Conservation (phyloP, 2,113 vertebrate genomes). For the Uropsilus gracilis region DNA sequence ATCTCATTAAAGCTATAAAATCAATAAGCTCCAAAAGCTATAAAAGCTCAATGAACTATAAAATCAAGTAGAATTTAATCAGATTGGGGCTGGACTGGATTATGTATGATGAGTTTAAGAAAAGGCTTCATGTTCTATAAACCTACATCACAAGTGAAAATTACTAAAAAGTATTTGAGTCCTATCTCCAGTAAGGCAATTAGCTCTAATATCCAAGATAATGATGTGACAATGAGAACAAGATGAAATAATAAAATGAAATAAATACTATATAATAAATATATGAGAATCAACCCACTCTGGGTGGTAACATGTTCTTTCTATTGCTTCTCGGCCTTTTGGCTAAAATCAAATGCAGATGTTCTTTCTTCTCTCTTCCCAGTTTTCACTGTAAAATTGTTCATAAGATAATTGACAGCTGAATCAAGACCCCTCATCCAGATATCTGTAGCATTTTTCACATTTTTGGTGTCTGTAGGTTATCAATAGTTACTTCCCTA, state of each 20-base stretch:
- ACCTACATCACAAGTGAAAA: not conserved
- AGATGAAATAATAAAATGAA: not conserved
- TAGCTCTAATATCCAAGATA: not conserved
- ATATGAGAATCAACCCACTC: not conserved
- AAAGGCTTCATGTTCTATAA: not conserved
- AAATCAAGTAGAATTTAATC: not conserved
- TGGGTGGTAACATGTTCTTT: not conserved
- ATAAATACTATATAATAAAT: not conserved
- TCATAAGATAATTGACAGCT: not conserved
- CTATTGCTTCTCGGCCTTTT: no score
- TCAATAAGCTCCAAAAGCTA: not conserved
- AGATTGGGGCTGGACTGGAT: not conserved
- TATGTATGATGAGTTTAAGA: not conserved
- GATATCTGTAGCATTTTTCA: not conserved
- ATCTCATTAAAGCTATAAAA: not conserved
- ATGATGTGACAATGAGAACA: not conserved
- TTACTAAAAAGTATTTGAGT: slow-evolving; percentile 7
- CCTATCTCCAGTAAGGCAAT: not conserved
- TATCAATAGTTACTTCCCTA: not conserved
- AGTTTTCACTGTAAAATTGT: not conserved
- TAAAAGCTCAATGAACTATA: not conserved
- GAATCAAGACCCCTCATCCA: not conserved
- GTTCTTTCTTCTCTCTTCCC: not conserved
- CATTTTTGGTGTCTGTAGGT: not conserved
- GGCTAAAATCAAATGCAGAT: no score